A percentile compares a stretch with the other conserved stretches of the same genome.
phyloP scores from a whole-genome alignment of 2,797 vertebrate species.

The Salarias fasciatus region DNA sequence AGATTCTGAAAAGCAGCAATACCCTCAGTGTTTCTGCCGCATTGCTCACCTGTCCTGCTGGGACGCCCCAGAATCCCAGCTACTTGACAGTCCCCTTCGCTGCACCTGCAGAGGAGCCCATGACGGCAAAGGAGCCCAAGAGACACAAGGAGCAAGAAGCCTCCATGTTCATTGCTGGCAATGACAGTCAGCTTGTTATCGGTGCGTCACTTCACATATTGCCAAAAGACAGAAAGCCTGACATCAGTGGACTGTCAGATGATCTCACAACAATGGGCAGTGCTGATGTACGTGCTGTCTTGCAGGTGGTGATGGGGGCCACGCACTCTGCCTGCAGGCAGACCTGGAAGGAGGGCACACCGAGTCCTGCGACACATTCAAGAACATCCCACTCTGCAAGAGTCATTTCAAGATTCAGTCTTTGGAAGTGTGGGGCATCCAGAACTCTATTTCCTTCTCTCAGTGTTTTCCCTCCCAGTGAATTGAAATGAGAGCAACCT shows the following conservation, averaged over 20 bases:
- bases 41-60: conserved; percentile 47
- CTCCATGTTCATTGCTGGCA: conserved; percentile 86
- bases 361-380: conserved; percentile 86
- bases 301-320: conserved; percentile 86
- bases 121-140: conserved; percentile 67
- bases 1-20: conserved; percentile 41
- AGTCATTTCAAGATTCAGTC: conserved; percentile 86
- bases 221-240: not conserved
- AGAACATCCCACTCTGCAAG: conserved; percentile 86
- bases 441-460: conserved; percentile 72
- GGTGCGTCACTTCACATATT: conserved; percentile 70
- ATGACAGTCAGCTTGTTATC: conserved; percentile 78
- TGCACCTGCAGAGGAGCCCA: conserved; percentile 30
- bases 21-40: conserved; percentile 33
- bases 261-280: not conserved
- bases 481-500: not conserved
- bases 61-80: conserved; percentile 64
- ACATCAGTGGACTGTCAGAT: not conserved
- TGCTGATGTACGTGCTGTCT: conserved; percentile 24
- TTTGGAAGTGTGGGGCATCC: conserved; percentile 90
- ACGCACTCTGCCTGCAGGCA: conserved; percentile 80
- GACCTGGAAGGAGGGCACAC: conserved; percentile 82
- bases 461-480: conserved; percentile 37
- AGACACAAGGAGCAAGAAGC: conserved; percentile 71
- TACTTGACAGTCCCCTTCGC: conserved; percentile 68